Evolutionary conservation across 2,888 invertebrate species (phyloP).

Genomic region (Agapostemon virescens): DNA sequence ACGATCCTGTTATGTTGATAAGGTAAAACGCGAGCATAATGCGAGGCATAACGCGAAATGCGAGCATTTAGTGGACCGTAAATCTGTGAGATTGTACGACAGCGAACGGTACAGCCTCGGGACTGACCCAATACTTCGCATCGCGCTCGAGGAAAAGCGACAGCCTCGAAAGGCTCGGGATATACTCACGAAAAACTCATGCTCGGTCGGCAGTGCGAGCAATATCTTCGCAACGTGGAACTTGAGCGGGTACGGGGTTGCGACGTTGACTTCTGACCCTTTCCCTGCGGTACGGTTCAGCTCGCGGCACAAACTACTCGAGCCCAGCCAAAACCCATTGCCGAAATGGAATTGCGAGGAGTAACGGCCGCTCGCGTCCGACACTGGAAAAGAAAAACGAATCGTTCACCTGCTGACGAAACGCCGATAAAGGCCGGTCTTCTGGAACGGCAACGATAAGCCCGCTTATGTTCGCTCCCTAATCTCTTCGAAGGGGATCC

Average conservation of each 20-base stretch:
- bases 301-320: conserved; percentile 86
- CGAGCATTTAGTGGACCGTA: no score
- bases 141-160: neutral
- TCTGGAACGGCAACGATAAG: neutral
- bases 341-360: conserved; percentile 89
- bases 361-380: conserved; percentile 91
- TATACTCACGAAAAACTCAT: conserved; percentile 82
- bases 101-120: no score
- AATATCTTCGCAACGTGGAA: conserved; percentile 85
- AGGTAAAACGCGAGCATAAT: no score
- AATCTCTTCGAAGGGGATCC: neutral
- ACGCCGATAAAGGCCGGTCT: neutral
- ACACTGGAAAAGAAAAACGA: conserved; percentile 83
- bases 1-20: no score
- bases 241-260: conserved; percentile 84
- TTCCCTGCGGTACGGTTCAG: conserved; percentile 83
- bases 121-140: no score
- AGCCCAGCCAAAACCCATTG: conserved; percentile 91
- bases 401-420: conserved; percentile 7
- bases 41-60: no score
- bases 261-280: conserved; percentile 75
- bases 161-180: neutral
- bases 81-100: no score
- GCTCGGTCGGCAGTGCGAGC: conserved; percentile 82
- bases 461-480: neutral